phyloP scores from a whole-genome alignment of 2,113 vertebrate species.

The Dicentrarchus labrax region DNA sequence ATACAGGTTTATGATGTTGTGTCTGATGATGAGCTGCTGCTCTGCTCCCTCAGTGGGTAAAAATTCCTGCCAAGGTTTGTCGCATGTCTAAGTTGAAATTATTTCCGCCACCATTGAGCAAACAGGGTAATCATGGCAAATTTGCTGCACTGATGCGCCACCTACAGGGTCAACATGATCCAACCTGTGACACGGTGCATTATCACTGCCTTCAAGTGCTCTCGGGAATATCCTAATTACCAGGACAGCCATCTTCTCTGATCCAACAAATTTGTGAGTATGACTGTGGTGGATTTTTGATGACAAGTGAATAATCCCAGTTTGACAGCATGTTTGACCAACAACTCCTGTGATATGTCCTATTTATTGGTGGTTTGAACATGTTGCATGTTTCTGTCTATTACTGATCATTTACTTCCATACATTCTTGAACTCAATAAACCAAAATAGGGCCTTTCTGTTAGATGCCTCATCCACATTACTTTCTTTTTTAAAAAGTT shows the following conservation, averaged over 20 bases:
- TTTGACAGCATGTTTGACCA: conserved; percentile 9
- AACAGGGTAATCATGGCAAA: conserved; percentile 53
- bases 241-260: conserved; percentile 10
- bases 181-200: conserved; percentile 42
- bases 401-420: background rate
- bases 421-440: conserved; percentile 4
- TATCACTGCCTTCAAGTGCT: conserved; percentile 36
- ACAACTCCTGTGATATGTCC: background rate
- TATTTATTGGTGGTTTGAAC: background rate
- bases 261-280: background rate
- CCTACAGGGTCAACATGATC: conserved; percentile 49
- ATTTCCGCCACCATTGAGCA: conserved; percentile 32
- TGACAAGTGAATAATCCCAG: background rate
- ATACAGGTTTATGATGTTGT: conserved; percentile 8
- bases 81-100: conserved; percentile 52
- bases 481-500: background rate
- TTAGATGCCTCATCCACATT: background rate
- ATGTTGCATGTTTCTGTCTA: conserved; percentile 2
- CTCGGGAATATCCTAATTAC: conserved; percentile 30
- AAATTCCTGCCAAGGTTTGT: conserved; percentile 14
- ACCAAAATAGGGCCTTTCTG: background rate
- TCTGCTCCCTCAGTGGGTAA: background rate
- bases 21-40: conserved; percentile 22
- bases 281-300: background rate
- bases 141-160: conserved; percentile 41